Evolutionary conservation across 1,140 invertebrate species (phyloP), one percentile per base, ranked within the genome.

Genomic region (Bombus vancouverensis): DNA sequence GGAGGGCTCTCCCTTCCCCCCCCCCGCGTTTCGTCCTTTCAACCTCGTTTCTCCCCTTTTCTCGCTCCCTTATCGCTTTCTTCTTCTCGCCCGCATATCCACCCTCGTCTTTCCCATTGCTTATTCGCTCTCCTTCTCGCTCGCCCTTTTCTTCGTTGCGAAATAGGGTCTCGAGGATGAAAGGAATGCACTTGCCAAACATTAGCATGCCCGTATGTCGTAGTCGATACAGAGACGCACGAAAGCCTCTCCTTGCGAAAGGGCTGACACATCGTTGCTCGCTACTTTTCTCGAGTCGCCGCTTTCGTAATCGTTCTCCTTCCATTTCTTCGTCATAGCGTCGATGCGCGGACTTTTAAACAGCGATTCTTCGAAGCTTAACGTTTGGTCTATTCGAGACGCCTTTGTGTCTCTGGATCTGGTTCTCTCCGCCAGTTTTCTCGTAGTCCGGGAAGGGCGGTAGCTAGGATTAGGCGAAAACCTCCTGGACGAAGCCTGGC

Each of bases 131-230:
- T 3, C 37, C 28, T 32, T 72, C 25, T 62, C 76, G 57, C 34
- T 57, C 57, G 71, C 79, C 71, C 79, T 74, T 85, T 85, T 75
- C 84, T 68, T 75, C 84, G 84, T 37, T 8, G 71, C 71, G 77
- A 73, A 85, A 85, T 85, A 80, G 83, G 77, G 83, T 80, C 83
- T 85, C 83, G 68, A 80, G 83, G 83, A 85, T 85, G 83, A 85
- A 85, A 85, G 83, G 83, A 85, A 85, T 85, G 83, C 83, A 85
- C 83, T 85, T 85, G 83, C 83, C 77, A 80, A 85, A 85, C 77
- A 85, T 85, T 85, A 85, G 77, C 83, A 80, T 85, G 68, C 83
- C 62, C 76, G 68, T 53, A 80, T 68, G 68, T 25, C 66, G 53
- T 34, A 59, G 75, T 72, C 83, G 83, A 80, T 85, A 79, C 65